These are phyloP conservation scores for Drosophila rubida DNA, from an alignment of 2,888 invertebrate genomes.

Conservation along the genomic window DNA sequence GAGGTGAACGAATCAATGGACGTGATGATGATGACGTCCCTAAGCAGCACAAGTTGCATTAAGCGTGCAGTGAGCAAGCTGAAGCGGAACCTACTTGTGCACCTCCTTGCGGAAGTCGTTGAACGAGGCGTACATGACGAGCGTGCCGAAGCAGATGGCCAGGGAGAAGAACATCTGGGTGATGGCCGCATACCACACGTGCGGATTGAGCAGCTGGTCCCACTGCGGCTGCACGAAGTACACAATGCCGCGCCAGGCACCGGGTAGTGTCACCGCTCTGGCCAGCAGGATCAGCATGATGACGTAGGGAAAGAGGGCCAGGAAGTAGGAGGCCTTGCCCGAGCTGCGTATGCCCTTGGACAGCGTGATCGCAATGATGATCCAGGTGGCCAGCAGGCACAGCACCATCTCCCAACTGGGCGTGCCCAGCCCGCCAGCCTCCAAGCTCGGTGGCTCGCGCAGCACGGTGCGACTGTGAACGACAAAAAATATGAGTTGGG, in stretches of 20 bases:
- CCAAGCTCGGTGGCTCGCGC: conserved; percentile 85
- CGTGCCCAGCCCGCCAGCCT: conserved; percentile 86
- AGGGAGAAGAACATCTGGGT: conserved; percentile 88
- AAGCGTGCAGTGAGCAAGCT: not conserved
- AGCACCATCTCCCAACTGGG: conserved; percentile 86
- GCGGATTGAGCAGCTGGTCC: conserved; percentile 84
- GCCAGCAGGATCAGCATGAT: conserved; percentile 87
- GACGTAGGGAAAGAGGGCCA: conserved; percentile 89
- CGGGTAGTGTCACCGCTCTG: conserved; percentile 87
- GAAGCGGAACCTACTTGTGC: conserved; percentile 84
- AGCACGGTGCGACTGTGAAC: conserved; percentile 85
- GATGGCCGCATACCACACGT: conserved; percentile 89
- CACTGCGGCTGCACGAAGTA: conserved; percentile 89
- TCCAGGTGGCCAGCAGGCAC: conserved; percentile 86
- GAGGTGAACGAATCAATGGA: conserved; percentile 93
- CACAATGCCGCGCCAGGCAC: conserved; percentile 87
- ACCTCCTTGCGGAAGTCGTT: conserved; percentile 87
- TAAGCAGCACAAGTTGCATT: conserved; percentile 72
- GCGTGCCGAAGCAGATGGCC: conserved; percentile 87
- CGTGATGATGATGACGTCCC: conserved; percentile 93
- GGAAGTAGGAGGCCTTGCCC: conserved; percentile 89
- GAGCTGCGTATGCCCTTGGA: conserved; percentile 87
- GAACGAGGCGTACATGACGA: conserved; percentile 88
- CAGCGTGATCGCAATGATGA: conserved; percentile 86
- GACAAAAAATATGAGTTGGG: not conserved